Base-by-base conservation (phyloP, 2,888 invertebrate genomes). In the Heteromurus nitidus region DNA sequence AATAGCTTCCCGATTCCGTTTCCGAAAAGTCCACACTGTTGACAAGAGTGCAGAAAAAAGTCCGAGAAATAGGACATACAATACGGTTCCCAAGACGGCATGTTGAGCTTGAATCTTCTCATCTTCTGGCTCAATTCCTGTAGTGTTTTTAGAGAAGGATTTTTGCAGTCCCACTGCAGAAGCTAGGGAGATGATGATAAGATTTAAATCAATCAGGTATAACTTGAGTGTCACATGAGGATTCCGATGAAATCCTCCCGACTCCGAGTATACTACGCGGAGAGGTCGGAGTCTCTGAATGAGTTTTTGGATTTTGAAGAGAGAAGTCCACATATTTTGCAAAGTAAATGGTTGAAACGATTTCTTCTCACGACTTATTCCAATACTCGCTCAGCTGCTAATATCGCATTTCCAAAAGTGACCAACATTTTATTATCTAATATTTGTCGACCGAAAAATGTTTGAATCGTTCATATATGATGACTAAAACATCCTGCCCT, bases 251-350 rank as follows among this genome's bases (percentile, higher is more conserved):
- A 65, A 65, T 44, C 55, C 42, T 0, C 1, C 58, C 3, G 2
- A 3, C 5, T 55, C 55, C 47, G 65, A 36, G 22, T 50, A 75
- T 2, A 75, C 53, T 7, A 75, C 58, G 1, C 42, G 31, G 20
- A 75, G 75, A 5, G 75, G 75, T 13, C 75, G 65, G 1, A 75
- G 55, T 18, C 53, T 13, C 22, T 75, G 75, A 13, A 75, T 64
- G 22, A 73, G n/a, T 13, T 31, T 50, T 53, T 73, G 73, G n/a
- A n/a, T n/a, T n/a, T n/a, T n/a, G n/a, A n/a, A n/a, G n/a, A n/a
- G n/a, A n/a, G n/a, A n/a, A n/a, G n/a, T n/a, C n/a, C n/a, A n/a
- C n/a, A n/a, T n/a, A n/a, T n/a, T n/a, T n/a, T n/a, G n/a, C n/a
- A n/a, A n/a, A n/a, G n/a, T n/a, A n/a, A n/a, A n/a, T n/a, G n/a